Conservation (phyloP, 2,113 vertebrate genomes). For the Axis porcinus region DNA sequence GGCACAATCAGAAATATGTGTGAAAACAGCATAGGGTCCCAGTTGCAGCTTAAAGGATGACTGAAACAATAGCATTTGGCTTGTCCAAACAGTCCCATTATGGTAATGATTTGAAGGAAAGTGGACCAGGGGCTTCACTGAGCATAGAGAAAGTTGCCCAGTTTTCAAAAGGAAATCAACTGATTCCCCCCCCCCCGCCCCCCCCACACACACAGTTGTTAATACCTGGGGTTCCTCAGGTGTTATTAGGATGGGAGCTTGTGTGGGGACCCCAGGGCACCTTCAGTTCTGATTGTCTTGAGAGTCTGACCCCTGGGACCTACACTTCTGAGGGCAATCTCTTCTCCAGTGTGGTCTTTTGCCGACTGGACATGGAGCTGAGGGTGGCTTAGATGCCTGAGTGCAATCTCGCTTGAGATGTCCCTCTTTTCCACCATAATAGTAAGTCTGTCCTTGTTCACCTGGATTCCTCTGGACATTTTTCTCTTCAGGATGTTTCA, state of each 20-base stretch:
- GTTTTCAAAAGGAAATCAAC: neutral
- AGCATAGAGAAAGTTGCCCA: neutral
- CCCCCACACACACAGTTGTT: neutral
- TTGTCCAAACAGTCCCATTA: neutral
- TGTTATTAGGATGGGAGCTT: neutral
- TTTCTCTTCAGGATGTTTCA: neutral
- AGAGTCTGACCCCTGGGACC: neutral
- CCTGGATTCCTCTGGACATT: neutral
- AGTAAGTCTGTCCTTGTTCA: neutral
- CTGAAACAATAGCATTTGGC: neutral
- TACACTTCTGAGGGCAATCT: neutral
- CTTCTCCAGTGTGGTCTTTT: neutral
- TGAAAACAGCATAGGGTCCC: neutral
- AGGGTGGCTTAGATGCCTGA: neutral
- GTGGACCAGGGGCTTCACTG: neutral
- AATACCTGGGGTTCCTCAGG: neutral
- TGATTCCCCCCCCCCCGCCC: fast-evolving
- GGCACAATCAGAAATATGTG: fast-evolving
- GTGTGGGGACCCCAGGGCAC: neutral
- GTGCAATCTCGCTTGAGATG: neutral
- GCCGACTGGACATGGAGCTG: neutral
- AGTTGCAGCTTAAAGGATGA: neutral
- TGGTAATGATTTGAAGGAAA: neutral
- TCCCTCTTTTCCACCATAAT: neutral
- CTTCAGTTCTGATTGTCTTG: neutral